phyloP scores from a whole-genome alignment of 2,797 vertebrate species.

The Lophotriccus pileatus region DNA sequence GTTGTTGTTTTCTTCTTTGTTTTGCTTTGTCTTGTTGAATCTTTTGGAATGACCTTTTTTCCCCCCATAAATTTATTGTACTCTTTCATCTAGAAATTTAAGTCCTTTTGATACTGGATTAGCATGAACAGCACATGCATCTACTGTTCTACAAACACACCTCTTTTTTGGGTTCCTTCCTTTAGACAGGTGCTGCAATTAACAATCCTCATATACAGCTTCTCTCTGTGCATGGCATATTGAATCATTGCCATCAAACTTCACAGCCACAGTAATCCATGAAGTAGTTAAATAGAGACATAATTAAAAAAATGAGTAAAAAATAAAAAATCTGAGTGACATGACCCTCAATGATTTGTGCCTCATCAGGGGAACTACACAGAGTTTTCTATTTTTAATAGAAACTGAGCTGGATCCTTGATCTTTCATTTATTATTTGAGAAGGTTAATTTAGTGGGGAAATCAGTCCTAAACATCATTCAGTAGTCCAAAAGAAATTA shows the following conservation, averaged over 20 bases:
- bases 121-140: neutral
- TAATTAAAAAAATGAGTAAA: neutral
- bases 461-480: neutral
- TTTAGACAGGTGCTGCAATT: neutral
- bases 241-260: neutral
- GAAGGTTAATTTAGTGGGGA: neutral
- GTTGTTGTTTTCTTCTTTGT: neutral
- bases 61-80: neutral
- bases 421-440: slow-evolving; percentile 10
- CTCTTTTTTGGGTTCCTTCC: neutral
- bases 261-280: neutral
- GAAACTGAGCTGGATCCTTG: neutral
- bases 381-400: slow-evolving; percentile 1
- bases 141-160: neutral
- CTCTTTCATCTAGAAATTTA: neutral
- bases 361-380: neutral
- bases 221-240: neutral
- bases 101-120: neutral
- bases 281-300: neutral
- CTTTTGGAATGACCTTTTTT: neutral
- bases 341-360: neutral
- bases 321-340: neutral
- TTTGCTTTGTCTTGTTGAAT: neutral
- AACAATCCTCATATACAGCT: neutral
- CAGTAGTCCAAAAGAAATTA: neutral